These are phyloP conservation scores for Acrocephalus kingi DNA, from an alignment of 2,113 vertebrate genomes.

Conservation along the genomic window DNA sequence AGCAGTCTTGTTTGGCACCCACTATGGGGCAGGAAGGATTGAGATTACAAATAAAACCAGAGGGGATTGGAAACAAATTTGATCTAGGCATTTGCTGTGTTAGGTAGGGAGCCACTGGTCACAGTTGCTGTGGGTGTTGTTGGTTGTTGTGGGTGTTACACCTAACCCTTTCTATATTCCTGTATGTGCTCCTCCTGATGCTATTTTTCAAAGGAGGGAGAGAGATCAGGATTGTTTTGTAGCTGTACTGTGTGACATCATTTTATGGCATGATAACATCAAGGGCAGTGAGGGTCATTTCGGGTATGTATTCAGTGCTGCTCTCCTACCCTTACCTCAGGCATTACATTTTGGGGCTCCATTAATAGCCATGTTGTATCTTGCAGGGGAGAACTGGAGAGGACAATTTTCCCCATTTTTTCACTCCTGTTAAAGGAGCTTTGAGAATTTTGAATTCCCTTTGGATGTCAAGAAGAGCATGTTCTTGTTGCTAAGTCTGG, in stretches of 20 bases:
- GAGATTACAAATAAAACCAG: not conserved
- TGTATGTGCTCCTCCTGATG: not conserved
- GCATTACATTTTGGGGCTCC: accelerated
- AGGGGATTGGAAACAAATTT: not conserved
- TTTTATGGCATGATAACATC: not conserved
- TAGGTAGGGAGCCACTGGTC: not conserved
- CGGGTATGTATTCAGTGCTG: not conserved
- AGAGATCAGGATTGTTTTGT: not conserved
- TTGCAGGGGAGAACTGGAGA: not conserved
- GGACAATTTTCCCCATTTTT: not conserved
- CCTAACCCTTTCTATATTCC: too few species aligned
- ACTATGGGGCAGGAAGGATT: not conserved
- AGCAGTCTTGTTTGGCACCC: not conserved
- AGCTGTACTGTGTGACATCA: not conserved
- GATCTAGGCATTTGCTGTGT: not conserved
- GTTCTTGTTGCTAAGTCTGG: not conserved
- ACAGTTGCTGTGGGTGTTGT: too few species aligned
- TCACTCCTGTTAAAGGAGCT: not conserved
- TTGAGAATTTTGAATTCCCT: not conserved
- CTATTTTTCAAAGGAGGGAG: not conserved
- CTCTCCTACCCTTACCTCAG: not conserved
- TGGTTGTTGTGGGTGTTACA: not conserved
- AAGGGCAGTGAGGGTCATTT: not conserved
- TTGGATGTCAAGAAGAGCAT: not conserved
- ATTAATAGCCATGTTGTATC: not conserved